These are phyloP conservation scores for Apus apus DNA, from an alignment of 2,113 vertebrate genomes.

Conservation along the genomic window DNA sequence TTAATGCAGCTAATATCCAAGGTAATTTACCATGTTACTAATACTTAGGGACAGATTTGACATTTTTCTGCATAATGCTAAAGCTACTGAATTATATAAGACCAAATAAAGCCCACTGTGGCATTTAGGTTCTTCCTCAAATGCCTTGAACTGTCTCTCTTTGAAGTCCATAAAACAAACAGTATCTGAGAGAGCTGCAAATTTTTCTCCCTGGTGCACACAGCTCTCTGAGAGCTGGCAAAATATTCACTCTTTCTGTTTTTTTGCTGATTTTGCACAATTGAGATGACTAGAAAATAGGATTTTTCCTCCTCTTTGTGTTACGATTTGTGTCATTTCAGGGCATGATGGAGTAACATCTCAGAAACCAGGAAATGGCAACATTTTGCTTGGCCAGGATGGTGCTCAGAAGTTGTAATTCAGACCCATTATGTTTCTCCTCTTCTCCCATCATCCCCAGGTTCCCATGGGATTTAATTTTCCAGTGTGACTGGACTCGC, in stretches of 20 bases:
- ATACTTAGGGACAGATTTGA: background rate
- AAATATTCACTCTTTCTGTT: background rate
- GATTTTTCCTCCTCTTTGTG: background rate
- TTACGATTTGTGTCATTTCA: background rate
- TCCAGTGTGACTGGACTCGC: background rate
- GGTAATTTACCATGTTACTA: background rate
- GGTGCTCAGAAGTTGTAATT: background rate
- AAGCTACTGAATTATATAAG: background rate
- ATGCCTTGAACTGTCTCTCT: background rate
- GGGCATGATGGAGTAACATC: background rate
- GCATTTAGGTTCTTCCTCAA: background rate
- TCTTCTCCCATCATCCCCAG: background rate
- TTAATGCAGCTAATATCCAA: constrained; percentile 1
- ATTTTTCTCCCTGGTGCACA: background rate
- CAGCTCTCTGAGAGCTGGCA: background rate
- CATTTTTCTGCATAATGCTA: background rate
- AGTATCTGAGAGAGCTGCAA: background rate
- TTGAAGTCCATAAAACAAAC: constrained; percentile 2
- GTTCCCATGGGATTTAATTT: background rate
- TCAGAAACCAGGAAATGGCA: background rate
- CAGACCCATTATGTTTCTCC: background rate
- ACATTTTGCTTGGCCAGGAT: background rate
- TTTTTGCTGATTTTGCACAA: background rate
- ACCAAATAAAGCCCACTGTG: background rate
- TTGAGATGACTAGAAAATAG: background rate